Evolutionary conservation across 2,797 vertebrate species (phyloP), one percentile per base, ranked within the genome.

Genomic region (Micrastur ruficollis): DNA sequence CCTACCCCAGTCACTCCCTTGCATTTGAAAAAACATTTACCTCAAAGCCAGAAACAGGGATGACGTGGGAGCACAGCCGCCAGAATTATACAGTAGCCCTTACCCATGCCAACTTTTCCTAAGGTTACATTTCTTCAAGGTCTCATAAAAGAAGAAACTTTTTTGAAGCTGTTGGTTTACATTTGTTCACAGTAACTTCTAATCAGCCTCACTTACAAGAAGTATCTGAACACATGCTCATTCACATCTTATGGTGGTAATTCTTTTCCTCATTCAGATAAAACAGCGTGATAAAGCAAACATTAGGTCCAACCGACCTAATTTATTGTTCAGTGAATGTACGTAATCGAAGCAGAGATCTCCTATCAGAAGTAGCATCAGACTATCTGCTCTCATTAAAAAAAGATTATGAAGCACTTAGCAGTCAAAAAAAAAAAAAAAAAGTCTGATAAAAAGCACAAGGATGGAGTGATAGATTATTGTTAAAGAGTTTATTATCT

Each of bases 201-300:
- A 65, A 78, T 89, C 78, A 91, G 65, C 87, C 81, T 95, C 32
- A 5, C 78, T 94, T 87, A 68, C 29, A 88, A 70, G 53, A 86
- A 90, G 67, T 42, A 91, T 72, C 74, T 91, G 58, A 91, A 91
- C 31, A n/a, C 50, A 71, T 40, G 74, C 65, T 88, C 68, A 44
- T 91, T 95, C 81, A 81, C 71, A 88, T 79, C 4, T 2, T 61
- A 68, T 15, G 46, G 81, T 81, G 73, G 52, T 79, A 93, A 95
- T 94, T 95, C 79, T 50, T 83, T 73, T 87, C 75, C 62, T 92
- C 80, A 89, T 93, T 94, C 88, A 72, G 88, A 95, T 92, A 93
- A 96, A 96, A 76, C 49, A 92, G 29, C 10, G 3, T n/a, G 75
- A 93, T 67, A 89, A 91, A 95, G 58, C 62, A 87, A 94, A 70